These are phyloP conservation scores for Theristicus caerulescens DNA, from an alignment of 2,113 vertebrate genomes.

Conservation along the genomic window DNA sequence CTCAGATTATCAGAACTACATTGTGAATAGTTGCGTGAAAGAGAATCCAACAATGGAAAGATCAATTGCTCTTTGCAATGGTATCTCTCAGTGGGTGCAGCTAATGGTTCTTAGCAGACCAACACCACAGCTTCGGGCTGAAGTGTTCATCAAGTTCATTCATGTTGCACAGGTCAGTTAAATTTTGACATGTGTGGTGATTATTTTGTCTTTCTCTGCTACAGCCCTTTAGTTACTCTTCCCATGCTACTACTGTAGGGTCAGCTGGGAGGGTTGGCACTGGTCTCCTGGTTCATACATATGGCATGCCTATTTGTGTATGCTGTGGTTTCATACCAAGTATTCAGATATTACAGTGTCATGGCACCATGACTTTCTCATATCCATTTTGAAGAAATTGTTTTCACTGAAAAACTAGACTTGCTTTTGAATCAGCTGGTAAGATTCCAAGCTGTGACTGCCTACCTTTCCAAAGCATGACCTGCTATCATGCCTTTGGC, in stretches of 20 bases:
- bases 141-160: constrained; percentile 96
- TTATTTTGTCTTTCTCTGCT: neutral
- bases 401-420: neutral
- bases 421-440: neutral
- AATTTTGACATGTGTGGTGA: neutral
- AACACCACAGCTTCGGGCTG: constrained; percentile 91
- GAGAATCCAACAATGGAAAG: constrained; percentile 95
- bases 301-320: fast-evolving
- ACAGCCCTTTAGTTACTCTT: neutral
- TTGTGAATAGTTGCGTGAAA: constrained; percentile 89
- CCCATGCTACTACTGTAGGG: neutral
- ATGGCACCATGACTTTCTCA: neutral
- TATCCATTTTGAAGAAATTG: neutral
- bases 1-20: constrained; percentile 93
- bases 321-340: neutral
- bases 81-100: constrained; percentile 96
- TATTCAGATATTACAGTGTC: neutral
- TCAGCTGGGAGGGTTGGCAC: neutral
- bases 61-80: constrained; percentile 92
- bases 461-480: neutral
- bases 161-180: constrained; percentile 89
- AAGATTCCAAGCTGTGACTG: neutral
- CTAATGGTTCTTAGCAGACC: constrained; percentile 95
- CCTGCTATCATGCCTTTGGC: neutral
- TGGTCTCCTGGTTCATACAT: neutral